phyloP scores from a whole-genome alignment of 2,888 invertebrate species.

The Plebejus anna region DNA sequence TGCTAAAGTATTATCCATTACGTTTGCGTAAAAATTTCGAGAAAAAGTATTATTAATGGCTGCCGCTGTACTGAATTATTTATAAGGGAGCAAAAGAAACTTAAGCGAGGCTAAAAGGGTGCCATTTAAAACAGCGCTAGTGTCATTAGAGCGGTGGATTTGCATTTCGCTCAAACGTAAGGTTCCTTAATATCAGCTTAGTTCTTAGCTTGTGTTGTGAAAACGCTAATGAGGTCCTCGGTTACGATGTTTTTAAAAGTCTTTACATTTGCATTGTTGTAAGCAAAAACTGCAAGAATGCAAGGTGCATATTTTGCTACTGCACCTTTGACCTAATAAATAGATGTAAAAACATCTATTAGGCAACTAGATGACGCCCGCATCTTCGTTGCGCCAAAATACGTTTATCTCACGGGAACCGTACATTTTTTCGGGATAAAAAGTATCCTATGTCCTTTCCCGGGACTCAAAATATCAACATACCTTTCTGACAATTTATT shows the following conservation, averaged over 20 bases:
- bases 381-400: too few relatives aligned
- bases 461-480: too few relatives aligned
- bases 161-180: slow-evolving; percentile 12
- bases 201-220: not conserved
- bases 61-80: slow-evolving; percentile 16
- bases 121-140: slow-evolving; percentile 19
- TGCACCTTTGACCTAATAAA: too few relatives aligned
- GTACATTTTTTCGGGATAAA: too few relatives aligned
- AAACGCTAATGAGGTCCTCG: slow-evolving; percentile 12
- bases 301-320: too few relatives aligned
- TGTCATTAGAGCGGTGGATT: slow-evolving; percentile 13
- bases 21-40: not conserved
- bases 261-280: not conserved
- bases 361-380: too few relatives aligned
- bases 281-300: not conserved
- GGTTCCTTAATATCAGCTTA: slow-evolving; percentile 14
- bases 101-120: slow-evolving; percentile 16
- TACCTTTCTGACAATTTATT: too few relatives aligned
- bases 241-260: slow-evolving; percentile 4
- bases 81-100: slow-evolving; percentile 14
- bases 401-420: too few relatives aligned
- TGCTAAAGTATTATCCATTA: slow-evolving; percentile 9
- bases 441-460: too few relatives aligned
- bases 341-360: too few relatives aligned
- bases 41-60: slow-evolving; percentile 17